Evolutionary conservation across 1,140 invertebrate genomes (phyloP).

Genomic region (Cyrtorhinus lividipennis): DNA sequence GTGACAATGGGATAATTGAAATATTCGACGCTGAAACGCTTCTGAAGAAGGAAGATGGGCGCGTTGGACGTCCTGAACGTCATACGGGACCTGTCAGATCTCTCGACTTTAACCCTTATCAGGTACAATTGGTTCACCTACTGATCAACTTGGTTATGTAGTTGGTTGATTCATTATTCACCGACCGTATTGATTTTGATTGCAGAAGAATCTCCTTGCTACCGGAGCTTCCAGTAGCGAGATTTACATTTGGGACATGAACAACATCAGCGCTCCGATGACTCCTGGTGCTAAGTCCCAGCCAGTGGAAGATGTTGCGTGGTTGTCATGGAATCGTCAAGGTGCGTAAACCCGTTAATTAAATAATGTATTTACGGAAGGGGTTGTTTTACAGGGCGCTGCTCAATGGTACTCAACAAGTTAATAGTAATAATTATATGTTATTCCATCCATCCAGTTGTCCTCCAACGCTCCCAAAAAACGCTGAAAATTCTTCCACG

Average conservation of each 20-base stretch:
- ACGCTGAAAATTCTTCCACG: too few relatives aligned
- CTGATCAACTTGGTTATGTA: too few relatives aligned
- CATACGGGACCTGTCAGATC: slow-evolving; percentile 76
- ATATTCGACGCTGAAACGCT: slow-evolving; percentile 72
- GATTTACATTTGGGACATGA: slow-evolving; percentile 93
- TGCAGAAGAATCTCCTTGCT: slow-evolving; percentile 75
- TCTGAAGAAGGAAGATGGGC: slow-evolving; percentile 49
- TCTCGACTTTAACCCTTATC: slow-evolving; percentile 83
- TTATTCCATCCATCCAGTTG: too few relatives aligned
- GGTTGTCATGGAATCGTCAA: slow-evolving; percentile 86
- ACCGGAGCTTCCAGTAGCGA: slow-evolving; percentile 84
- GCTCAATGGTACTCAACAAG: too few relatives aligned
- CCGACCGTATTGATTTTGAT: too few relatives aligned
- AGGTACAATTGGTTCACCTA: slow-evolving; percentile 36
- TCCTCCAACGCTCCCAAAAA: too few relatives aligned
- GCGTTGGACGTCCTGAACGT: slow-evolving; percentile 58
- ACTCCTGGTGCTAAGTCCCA: slow-evolving; percentile 75
- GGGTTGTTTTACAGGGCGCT: too few relatives aligned
- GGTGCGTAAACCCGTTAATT: too few relatives aligned
- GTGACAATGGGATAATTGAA: slow-evolving; percentile 71
- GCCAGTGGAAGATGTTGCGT: slow-evolving; percentile 76
- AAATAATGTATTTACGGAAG: too few relatives aligned
- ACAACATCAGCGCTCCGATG: slow-evolving; percentile 76
- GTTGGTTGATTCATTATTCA: too few relatives aligned
- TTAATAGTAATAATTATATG: too few relatives aligned